phyloP scores from a whole-genome alignment of 1,140 invertebrate species.

The Polypedilum vanderplanki region DNA sequence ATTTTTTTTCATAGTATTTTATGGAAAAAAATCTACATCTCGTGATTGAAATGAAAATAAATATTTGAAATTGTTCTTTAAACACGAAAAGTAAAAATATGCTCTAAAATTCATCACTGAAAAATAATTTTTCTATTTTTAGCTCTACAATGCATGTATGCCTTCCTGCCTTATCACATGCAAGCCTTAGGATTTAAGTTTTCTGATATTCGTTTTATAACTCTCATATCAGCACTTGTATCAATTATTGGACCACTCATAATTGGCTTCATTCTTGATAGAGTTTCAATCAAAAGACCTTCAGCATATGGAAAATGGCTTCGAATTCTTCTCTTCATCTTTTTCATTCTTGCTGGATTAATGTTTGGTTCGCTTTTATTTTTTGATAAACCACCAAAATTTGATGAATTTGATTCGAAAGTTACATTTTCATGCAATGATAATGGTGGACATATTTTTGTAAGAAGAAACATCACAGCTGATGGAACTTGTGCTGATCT shows the following conservation, averaged over 20 bases:
- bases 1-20: too few species aligned
- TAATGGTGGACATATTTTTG: constrained; percentile 53
- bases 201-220: constrained; percentile 62
- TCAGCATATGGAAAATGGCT: constrained; percentile 43
- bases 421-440: constrained; percentile 62
- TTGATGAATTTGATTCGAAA: constrained; percentile 49
- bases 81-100: too few species aligned
- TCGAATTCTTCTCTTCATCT: constrained; percentile 59
- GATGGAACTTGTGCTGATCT: constrained; percentile 56
- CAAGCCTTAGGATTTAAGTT: constrained; percentile 57
- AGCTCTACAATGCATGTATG: constrained; percentile 51
- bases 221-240: constrained; percentile 62
- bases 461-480: constrained; percentile 59
- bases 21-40: too few species aligned
- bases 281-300: constrained; percentile 44
- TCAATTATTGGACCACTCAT: constrained; percentile 61
- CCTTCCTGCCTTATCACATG: constrained; percentile 69
- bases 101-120: too few species aligned
- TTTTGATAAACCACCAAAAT: constrained; percentile 53
- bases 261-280: constrained; percentile 61
- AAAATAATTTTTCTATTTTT: too few species aligned
- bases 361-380: constrained; percentile 56
- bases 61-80: too few species aligned
- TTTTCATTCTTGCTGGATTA: constrained; percentile 57
- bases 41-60: neutral